Percentiles rank a stretch among this genome's conserved stretches.
Evolutionary conservation across 2,888 invertebrate species (phyloP).

Genomic region (Adela reaumurella): DNA sequence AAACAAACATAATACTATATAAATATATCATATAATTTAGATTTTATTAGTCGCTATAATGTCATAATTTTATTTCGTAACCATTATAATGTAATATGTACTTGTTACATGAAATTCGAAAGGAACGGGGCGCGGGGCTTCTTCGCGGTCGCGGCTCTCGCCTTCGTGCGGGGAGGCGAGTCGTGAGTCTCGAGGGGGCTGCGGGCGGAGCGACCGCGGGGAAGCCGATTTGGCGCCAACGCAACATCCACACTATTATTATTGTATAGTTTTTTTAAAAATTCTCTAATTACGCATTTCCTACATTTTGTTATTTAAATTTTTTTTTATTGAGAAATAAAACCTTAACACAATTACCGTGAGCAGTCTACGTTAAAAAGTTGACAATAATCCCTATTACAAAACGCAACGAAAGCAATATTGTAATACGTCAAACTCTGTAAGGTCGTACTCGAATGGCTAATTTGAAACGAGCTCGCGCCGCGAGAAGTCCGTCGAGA

Average conservation of each 20-base stretch:
- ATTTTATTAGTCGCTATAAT: conserved; percentile 55
- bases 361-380: conserved; percentile 56
- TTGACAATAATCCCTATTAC: conserved; percentile 30
- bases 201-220: background rate
- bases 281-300: conserved; percentile 53
- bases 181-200: too few species aligned
- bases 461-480: background rate
- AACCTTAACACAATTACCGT: conserved; percentile 53
- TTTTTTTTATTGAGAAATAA: conserved; percentile 57
- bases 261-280: conserved; percentile 58
- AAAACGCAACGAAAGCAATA: background rate
- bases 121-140: conserved; percentile 20
- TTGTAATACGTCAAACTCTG: background rate
- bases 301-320: conserved; percentile 53
- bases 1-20: conserved; percentile 50
- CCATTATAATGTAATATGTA: conserved; percentile 57
- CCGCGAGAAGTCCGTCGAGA: background rate
- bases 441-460: background rate
- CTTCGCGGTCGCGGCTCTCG: conserved; percentile 20
- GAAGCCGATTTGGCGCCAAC: conserved; percentile 14
- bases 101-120: conserved; percentile 46
- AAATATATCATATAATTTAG: conserved; percentile 58
- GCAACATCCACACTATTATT: conserved; percentile 48
- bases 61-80: conserved; percentile 57
- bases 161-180: too few species aligned